Evolutionary conservation across 2,797 vertebrate species (phyloP).

Genomic region (Pelobates cultripes): DNA sequence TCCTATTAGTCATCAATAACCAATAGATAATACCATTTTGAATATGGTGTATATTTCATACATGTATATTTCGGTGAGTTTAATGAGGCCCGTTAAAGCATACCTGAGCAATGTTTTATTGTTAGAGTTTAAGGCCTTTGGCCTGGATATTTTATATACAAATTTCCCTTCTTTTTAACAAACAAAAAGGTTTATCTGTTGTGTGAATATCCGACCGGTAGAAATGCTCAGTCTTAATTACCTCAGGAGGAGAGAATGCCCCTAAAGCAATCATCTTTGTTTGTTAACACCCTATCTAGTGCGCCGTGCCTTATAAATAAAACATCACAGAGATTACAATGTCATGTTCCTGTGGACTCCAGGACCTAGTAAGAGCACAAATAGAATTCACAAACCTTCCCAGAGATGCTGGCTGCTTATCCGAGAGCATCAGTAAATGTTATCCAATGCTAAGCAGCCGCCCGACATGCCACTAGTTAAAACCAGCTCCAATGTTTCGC

Average conservation of each 20-base stretch:
- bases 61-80: no score
- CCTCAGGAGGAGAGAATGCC: conserved; percentile 78
- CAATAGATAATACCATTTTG: no score
- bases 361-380: conserved; percentile 71
- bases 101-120: no score
- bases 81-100: no score
- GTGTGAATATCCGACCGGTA: conserved; percentile 70
- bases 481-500: neutral
- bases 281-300: conserved; percentile 82
- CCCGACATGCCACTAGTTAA: conserved; percentile 38
- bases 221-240: conserved; percentile 86
- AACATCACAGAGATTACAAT: conserved; percentile 84
- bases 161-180: conserved; percentile 34
- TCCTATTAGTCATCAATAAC: no score
- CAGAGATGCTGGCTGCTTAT: conserved; percentile 62
- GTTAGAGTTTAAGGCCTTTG: conserved; percentile 42
- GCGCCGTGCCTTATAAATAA: conserved; percentile 79
- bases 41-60: no score
- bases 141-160: conserved; percentile 52
- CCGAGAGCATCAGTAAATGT: conserved; percentile 61
- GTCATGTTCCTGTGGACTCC: conserved; percentile 75
- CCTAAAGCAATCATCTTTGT: conserved; percentile 87
- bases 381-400: conserved; percentile 72
- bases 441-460: conserved; percentile 62
- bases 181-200: conserved; percentile 65